A percentile compares a stretch with the other conserved stretches of the same genome.
phyloP scores from a whole-genome alignment of 1,140 invertebrate genomes.

The Phthorimaea operculella region DNA sequence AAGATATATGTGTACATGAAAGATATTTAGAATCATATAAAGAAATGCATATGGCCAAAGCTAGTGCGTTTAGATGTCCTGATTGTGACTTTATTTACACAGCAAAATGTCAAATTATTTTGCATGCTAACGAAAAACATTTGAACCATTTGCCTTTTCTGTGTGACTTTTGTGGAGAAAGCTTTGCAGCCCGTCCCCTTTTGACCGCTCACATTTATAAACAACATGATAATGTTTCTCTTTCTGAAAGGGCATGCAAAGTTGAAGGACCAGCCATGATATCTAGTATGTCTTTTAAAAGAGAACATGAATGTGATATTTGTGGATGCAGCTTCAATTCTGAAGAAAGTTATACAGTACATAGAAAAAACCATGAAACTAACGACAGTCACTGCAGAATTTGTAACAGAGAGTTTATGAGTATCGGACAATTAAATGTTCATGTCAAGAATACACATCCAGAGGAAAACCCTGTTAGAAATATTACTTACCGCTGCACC shows the following conservation, averaged over 20 bases:
- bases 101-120: slow-evolving; percentile 10
- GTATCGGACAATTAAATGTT: not conserved
- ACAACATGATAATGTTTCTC: no score
- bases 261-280: no score
- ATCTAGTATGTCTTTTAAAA: no score
- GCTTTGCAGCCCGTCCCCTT: not conserved
- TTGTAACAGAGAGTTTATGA: not conserved
- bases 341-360: not conserved
- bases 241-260: no score
- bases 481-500: not conserved
- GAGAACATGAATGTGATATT: not conserved
- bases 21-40: slow-evolving; percentile 25
- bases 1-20: slow-evolving; percentile 25
- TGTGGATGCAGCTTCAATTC: not conserved
- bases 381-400: not conserved
- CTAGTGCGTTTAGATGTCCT: slow-evolving; percentile 18
- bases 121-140: slow-evolving; percentile 7
- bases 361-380: not conserved
- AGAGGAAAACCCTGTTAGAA: not conserved
- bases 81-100: slow-evolving; percentile 28
- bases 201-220: not conserved
- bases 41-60: slow-evolving; percentile 20
- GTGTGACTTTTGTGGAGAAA: not conserved
- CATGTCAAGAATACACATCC: not conserved
- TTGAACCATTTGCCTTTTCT: not conserved